Evolutionary conservation across 2,797 vertebrate genomes (phyloP), one percentile per base, ranked within the genome.

Genomic region (Mareca penelope): DNA sequence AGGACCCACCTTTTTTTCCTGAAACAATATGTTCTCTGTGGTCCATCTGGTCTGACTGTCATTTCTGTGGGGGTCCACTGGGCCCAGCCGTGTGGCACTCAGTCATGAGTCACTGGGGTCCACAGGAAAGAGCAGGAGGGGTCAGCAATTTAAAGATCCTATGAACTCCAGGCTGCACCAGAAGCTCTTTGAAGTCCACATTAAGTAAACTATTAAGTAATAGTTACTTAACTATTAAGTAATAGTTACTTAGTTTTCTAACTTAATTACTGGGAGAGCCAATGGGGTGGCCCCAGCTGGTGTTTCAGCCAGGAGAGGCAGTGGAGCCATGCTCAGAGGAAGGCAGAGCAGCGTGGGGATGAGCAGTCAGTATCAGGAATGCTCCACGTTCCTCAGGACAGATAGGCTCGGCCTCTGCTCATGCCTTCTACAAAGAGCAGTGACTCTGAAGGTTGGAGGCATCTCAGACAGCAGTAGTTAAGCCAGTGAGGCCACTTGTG

Each of bases 1-100:
- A 64, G 64, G 69, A 72, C 19, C 31, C 2, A 17, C 85, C 80
- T 88, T 55, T 89, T 96, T 90, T 70, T 80, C 78, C 77, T 78
- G 81, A 90, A 70, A 81, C 78, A 87, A 88, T 81, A 83, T 90
- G 73, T 96, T 95, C 92, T 60, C 91, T 90, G 37, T 82, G 79
- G 77, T 85, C 29, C 55, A 94, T 50, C 68, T 95, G 85, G 88
- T 50, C 82, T 73, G 90, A 64, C n/a, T 44, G 42, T 75, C 61
- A 53, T 88, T 56, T 92, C 88, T 75, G 60, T 53, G 60, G 39
- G 71, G 60, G 35, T 90, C 35, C 89, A 6, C 22, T 80, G 87
- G 88, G 69, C 95, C 91, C 68, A 28, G 53, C 70, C 67, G 24
- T 59, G 67, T 42, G 52, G n/a, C 48, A 11, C 19, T 1, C 7